These are phyloP conservation scores for Achlya flavicornis DNA, from an alignment of 2,888 invertebrate genomes.

Conservation along the genomic window DNA sequence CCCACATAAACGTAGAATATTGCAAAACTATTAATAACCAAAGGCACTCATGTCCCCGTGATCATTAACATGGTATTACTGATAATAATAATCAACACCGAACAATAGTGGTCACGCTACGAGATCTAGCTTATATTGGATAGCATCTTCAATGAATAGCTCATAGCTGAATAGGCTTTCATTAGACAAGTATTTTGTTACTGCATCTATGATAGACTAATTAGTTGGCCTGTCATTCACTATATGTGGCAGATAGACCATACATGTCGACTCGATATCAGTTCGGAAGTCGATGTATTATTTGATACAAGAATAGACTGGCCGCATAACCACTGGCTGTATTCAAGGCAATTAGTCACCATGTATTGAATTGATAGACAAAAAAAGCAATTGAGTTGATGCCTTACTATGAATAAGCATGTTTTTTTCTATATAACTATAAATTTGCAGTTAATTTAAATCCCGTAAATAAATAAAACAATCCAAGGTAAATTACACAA, in stretches of 20 bases:
- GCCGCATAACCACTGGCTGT: neutral
- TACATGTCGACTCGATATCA: neutral
- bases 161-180: neutral
- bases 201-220: slow-evolving; percentile 5
- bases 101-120: neutral
- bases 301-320: neutral
- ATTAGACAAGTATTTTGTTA: slow-evolving; percentile 1
- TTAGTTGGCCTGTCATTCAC: neutral
- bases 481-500: neutral
- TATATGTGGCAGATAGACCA: neutral
- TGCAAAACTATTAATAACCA: neutral
- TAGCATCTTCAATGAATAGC: slow-evolving; percentile 5
- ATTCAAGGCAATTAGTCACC: neutral
- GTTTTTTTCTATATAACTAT: neutral
- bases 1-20: too few relatives aligned
- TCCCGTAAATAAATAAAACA: neutral
- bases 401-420: neutral
- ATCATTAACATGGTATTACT: neutral
- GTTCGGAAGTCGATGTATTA: neutral
- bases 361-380: too few relatives aligned
- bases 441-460: neutral
- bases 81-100: neutral
- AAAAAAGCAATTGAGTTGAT: neutral
- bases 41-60: neutral
- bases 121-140: slow-evolving; percentile 4